Conservation (phyloP, 2,113 vertebrate species). For the cat (Felis catus) region DNA sequence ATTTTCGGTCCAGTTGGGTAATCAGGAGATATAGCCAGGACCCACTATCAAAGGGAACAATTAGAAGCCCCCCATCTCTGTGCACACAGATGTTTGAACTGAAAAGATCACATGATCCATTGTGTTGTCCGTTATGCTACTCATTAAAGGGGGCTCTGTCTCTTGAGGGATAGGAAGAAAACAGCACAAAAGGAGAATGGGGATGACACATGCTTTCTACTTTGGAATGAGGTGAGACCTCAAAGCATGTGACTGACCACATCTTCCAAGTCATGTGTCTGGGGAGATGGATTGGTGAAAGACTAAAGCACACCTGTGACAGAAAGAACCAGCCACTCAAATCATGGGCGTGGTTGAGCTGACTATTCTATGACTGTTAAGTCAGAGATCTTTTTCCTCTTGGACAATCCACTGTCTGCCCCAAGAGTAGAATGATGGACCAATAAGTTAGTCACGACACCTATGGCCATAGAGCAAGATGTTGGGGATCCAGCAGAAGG, state of each 20-base stretch:
- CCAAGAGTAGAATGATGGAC: neutral
- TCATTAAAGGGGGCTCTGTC: neutral
- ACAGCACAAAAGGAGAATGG: neutral
- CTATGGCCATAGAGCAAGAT: neutral
- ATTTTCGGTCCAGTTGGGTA: neutral
- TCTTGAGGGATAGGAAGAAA: neutral
- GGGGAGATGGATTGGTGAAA: neutral
- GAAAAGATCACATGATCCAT: neutral
- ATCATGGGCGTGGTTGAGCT: neutral
- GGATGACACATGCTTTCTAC: neutral
- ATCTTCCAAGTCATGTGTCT: neutral
- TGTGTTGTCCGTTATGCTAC: no score
- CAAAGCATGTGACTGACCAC: neutral
- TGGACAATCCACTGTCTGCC: neutral
- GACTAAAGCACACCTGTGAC: neutral
- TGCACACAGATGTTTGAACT: neutral
- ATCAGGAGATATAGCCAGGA: neutral
- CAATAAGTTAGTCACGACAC: neutral
- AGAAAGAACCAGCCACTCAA: neutral
- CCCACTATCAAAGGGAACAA: neutral
- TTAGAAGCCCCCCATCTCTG: rapidly evolving
- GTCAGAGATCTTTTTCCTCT: neutral
- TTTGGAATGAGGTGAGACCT: neutral
- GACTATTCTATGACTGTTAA: neutral
- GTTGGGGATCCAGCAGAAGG: neutral